Conservation (phyloP, 2,797 vertebrate genomes). For the Jordanella pulchra region DNA sequence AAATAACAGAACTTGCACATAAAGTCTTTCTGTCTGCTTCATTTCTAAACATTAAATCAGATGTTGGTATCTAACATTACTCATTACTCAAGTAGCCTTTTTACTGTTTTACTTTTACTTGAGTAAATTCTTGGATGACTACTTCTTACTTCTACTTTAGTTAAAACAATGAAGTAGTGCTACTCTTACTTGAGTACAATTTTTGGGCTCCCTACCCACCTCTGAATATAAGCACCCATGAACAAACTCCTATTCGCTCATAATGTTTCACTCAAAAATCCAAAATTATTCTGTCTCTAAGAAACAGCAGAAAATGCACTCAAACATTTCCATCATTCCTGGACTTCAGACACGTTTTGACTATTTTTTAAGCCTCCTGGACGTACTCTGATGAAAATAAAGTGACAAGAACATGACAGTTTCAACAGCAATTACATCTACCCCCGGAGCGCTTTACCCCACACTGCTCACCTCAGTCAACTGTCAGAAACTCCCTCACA, state of each 20-base stretch:
- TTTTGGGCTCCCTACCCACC: too few species aligned
- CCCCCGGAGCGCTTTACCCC: slow-evolving; percentile 26
- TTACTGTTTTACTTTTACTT: too few species aligned
- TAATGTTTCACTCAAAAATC: neutral
- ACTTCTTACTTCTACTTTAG: too few species aligned
- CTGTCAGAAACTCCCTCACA: slow-evolving; percentile 19
- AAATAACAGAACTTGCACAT: too few species aligned
- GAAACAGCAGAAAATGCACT: neutral
- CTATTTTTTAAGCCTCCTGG: neutral
- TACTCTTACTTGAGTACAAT: too few species aligned
- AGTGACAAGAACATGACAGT: slow-evolving; percentile 36
- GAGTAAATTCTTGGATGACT: too few species aligned
- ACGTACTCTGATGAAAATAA: slow-evolving; percentile 17
- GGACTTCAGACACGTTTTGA: neutral
- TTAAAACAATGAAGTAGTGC: too few species aligned
- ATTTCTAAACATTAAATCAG: too few species aligned
- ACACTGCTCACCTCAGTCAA: slow-evolving; percentile 19
- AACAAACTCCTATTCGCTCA: neutral
- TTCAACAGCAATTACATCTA: slow-evolving; percentile 36
- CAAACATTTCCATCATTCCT: neutral
- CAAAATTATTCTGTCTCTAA: neutral
- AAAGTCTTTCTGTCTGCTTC: too few species aligned
- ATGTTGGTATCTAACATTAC: too few species aligned
- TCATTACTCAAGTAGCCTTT: too few species aligned
- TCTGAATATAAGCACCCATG: neutral